Evolutionary conservation across 2,113 vertebrate species (phyloP).

Genomic region (Aythya baeri): DNA sequence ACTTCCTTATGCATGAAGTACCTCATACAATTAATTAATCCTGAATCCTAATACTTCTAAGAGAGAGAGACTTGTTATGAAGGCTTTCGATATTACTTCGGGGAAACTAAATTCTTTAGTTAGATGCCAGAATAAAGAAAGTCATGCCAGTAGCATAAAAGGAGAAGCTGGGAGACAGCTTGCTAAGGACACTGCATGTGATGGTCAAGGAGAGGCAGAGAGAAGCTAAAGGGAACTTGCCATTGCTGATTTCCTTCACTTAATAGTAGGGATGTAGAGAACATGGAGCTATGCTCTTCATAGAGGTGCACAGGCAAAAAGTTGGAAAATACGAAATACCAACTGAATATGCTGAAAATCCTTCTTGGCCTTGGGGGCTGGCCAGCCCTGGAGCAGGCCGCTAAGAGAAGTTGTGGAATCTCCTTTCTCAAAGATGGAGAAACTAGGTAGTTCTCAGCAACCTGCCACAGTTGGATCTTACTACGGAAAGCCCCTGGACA

Average conservation of each 20-base stretch:
- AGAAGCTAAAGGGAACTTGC: not conserved
- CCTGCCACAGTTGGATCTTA: not conserved
- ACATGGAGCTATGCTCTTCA: not conserved
- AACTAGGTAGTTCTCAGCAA: not conserved
- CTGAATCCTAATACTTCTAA: not conserved
- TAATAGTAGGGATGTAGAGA: not conserved
- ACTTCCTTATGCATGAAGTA: not conserved
- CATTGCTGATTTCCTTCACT: not conserved
- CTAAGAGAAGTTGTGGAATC: not conserved
- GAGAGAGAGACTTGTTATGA: not conserved
- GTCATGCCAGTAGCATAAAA: accelerated
- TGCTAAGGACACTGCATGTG: not conserved
- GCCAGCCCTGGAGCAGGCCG: not conserved
- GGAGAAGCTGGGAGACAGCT: not conserved
- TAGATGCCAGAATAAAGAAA: not conserved
- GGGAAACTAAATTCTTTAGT: not conserved
- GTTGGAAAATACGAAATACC: not conserved
- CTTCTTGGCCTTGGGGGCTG: accelerated
- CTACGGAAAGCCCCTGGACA: not conserved
- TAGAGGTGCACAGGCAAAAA: not conserved
- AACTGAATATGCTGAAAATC: not conserved
- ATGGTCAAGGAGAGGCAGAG: not conserved
- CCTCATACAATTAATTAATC: not conserved
- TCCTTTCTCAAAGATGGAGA: not conserved
- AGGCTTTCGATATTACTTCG: not conserved